These are phyloP conservation scores for Euleptes europaea DNA, from an alignment of 2,113 vertebrate species.

Conservation along the genomic window DNA sequence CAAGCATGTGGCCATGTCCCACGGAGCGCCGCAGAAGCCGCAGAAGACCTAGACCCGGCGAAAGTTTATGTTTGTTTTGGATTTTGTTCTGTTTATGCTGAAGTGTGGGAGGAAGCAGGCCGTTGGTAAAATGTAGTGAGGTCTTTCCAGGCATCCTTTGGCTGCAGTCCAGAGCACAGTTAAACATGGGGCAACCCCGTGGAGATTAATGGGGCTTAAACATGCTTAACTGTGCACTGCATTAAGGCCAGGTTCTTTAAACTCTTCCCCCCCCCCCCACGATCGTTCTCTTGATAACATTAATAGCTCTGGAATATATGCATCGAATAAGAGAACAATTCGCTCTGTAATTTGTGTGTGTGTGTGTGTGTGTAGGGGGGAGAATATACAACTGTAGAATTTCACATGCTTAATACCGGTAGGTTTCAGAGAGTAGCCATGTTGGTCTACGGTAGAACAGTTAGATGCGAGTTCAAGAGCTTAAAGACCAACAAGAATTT, in stretches of 20 bases:
- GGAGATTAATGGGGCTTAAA: neutral
- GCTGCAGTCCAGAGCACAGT: neutral
- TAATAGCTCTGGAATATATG: too few species aligned
- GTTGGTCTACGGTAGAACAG: too few species aligned
- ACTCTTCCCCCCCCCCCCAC: too few species aligned
- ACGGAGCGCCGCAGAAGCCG: neutral
- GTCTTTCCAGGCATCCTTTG: neutral
- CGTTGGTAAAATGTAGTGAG: neutral
- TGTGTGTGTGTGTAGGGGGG: too few species aligned
- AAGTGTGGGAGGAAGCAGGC: neutral
- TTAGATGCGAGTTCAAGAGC: too few species aligned
- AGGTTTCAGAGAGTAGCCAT: too few species aligned
- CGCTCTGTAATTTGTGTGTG: too few species aligned
- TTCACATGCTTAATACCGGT: too few species aligned
- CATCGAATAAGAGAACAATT: too few species aligned
- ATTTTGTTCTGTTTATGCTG: neutral
- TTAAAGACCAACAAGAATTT: too few species aligned
- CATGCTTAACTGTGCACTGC: neutral
- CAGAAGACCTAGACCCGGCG: neutral
- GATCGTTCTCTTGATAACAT: too few species aligned
- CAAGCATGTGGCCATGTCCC: neutral
- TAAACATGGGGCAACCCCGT: neutral
- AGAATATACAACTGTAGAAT: too few species aligned
- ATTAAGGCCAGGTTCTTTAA: neutral
- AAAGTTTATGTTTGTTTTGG: neutral